Evolutionary conservation across 2,888 invertebrate genomes (phyloP).

Genomic region (Oscheius sp.): DNA sequence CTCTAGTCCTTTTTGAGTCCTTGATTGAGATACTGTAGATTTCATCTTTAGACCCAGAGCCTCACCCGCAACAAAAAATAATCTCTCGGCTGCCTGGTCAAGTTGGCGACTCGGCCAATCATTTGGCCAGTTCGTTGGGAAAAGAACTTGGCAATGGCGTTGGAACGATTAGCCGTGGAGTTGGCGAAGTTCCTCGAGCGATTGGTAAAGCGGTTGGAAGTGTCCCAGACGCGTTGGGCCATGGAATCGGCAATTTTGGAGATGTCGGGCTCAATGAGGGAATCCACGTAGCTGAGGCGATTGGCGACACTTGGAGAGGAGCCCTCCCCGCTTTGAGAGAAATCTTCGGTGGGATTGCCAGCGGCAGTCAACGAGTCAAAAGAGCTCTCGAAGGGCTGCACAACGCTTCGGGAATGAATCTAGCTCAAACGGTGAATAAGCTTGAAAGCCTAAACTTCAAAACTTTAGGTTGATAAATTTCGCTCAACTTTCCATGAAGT

Average conservation of each 20-base stretch:
- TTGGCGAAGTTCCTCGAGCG: constrained; percentile 32
- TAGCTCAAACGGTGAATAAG: neutral
- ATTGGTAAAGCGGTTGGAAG: constrained; percentile 30
- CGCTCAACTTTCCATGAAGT: neutral
- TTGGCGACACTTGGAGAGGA: constrained; percentile 29
- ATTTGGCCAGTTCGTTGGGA: constrained; percentile 1
- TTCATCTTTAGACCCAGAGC: no score
- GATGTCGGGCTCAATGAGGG: constrained; percentile 32
- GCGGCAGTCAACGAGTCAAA: neutral
- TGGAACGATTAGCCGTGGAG: constrained; percentile 24
- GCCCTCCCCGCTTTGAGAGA: neutral
- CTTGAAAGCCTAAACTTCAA: neutral
- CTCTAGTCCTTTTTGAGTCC: no score
- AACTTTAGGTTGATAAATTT: neutral
- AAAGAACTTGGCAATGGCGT: constrained; percentile 17
- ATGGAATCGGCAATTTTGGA: constrained; percentile 21
- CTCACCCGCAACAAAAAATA: no score
- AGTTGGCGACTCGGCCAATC: constrained; percentile 1
- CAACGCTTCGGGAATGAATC: neutral
- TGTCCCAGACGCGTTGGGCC: constrained; percentile 32
- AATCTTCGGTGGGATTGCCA: neutral
- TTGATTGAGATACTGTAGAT: no score
- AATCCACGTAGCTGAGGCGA: constrained; percentile 24
- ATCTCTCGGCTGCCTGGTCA: constrained; percentile 3
- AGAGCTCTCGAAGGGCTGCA: neutral